Base-by-base conservation (phyloP, 1,140 invertebrate species). In the Dendroctonus ponderosae region DNA sequence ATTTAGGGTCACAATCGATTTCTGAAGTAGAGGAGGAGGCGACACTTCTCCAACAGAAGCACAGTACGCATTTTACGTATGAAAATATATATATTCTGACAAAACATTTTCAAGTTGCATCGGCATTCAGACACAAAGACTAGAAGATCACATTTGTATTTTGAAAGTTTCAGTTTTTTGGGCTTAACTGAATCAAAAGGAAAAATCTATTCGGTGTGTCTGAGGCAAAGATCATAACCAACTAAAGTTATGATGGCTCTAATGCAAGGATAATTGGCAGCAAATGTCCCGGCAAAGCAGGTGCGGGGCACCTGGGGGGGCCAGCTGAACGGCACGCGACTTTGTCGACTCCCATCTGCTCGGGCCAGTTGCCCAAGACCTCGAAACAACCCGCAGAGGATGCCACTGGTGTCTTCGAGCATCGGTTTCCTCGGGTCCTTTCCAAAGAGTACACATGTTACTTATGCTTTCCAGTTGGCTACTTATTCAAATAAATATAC, bases 381-480 rank as follows among this genome's bases (percentile, higher is more conserved):
- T 62, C 49, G 46, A 51, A 62, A 62, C 59, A 62, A 39, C 59
- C 59, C 59, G 59, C 59, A 62, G 49, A 62, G 59, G 59, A 62
- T 62, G 59, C 59, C 59, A 62, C 59, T 62, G 59, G 59, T 62
- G 59, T 62, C 59, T 51, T 62, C 46, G 11, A 41, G 48, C 39
- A 40, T 38, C 59, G 37, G 38, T 41, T 62, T 15, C 50, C 43
- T 46, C 43, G 4, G 43, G 43, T 46, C 26, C 26, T 26, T 26
- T 26, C 26, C 26, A 26, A 26, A 26, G 26, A 26, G 26, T 26
- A 26, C 26, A 26, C 26, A 26, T 26, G 26, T 26, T 26, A 26
- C 26, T 2, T 26, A 26, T 26, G 26, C 26, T 26, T 26, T 26
- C 26, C 26, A 26, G 26, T 26, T 26, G 26, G 26, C 26, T 26